Base-by-base conservation (phyloP, 2,888 invertebrate genomes). In the Arge pagana region DNA sequence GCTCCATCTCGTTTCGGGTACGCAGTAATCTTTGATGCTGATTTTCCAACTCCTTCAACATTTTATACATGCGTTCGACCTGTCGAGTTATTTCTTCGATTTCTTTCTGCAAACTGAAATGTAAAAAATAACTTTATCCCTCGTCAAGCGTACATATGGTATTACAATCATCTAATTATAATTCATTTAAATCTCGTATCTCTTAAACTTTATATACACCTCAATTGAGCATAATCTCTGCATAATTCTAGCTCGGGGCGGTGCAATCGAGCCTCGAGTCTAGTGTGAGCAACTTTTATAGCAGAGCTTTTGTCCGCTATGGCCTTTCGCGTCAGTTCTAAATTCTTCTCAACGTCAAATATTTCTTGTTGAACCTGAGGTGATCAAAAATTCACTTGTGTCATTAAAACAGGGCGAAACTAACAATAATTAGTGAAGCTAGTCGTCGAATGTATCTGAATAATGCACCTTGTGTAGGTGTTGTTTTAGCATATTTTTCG, bases 341-440 rank as follows among this genome's bases (percentile, higher is more conserved):
- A 86, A 66, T 93, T 89, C 79, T 93, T 95, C 78, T 96, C 95
- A 68, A 93, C 82, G 72, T 95, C 94, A 73, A 93, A 96, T 66
- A 96, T 86, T 80, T 96, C 96, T 78, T 95, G 94, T 70, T 95
- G 92, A 28, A 90, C 83, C 90, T 91, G 64, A 7, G 64, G 60
- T 35, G 7, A 13, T 6, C 7, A n/a, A 30, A 60, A 57, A n/a
- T n/a, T n/a, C n/a, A n/a, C n/a, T n/a, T n/a, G n/a, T n/a, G n/a
- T n/a, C n/a, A n/a, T n/a, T n/a, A 19, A 43, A 33, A 50, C 6
- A 8, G 1, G 41, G 49, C 37, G 24, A 26, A 7, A 48, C 16
- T 13, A 11, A 18, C 43, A 45, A n/a, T 23, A 30, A 18, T 11
- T 3, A 19, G 19, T 18, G 3, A n/a, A n/a, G n/a, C n/a, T n/a